phyloP scores from a whole-genome alignment of 2,888 invertebrate species.

The Choristoneura rosaceana region DNA sequence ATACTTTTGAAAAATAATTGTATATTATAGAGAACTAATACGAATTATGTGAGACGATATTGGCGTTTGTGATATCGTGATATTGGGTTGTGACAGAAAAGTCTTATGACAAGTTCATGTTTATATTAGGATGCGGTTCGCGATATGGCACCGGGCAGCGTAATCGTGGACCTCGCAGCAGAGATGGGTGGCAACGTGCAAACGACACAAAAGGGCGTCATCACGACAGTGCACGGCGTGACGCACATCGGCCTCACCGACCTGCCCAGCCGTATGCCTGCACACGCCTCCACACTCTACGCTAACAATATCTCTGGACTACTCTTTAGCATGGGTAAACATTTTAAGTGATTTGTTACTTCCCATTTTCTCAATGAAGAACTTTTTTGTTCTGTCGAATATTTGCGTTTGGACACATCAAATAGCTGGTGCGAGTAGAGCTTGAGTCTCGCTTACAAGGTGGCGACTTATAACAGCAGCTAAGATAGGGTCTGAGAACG shows the following conservation, averaged over 20 bases:
- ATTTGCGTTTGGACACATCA: no score
- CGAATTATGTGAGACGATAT: no score
- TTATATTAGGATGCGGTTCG: slow-evolving; percentile 88
- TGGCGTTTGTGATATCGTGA: no score
- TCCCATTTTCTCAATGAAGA: no score
- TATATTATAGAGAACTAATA: no score
- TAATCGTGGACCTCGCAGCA: slow-evolving; percentile 95
- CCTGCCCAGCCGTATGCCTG: slow-evolving; percentile 93
- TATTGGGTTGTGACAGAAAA: no score
- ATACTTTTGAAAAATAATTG: neutral
- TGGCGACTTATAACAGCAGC: no score
- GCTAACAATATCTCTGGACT: slow-evolving; percentile 97
- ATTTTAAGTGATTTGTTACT: neutral
- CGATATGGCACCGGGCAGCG: slow-evolving; percentile 94
- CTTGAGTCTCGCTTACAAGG: no score
- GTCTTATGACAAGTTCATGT: no score
- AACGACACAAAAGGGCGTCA: slow-evolving; percentile 92
- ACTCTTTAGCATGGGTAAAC: slow-evolving; percentile 90
- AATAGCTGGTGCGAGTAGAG: no score
- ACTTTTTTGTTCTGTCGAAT: no score
- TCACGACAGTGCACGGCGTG: slow-evolving; percentile 91
- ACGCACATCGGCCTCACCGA: slow-evolving; percentile 94
- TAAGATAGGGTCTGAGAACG: no score
- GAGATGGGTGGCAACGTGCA: slow-evolving; percentile 95
- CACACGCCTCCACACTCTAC: slow-evolving; percentile 94